phyloP scores from a whole-genome alignment of 2,113 vertebrate genomes.

The Coracopsis vasa region DNA sequence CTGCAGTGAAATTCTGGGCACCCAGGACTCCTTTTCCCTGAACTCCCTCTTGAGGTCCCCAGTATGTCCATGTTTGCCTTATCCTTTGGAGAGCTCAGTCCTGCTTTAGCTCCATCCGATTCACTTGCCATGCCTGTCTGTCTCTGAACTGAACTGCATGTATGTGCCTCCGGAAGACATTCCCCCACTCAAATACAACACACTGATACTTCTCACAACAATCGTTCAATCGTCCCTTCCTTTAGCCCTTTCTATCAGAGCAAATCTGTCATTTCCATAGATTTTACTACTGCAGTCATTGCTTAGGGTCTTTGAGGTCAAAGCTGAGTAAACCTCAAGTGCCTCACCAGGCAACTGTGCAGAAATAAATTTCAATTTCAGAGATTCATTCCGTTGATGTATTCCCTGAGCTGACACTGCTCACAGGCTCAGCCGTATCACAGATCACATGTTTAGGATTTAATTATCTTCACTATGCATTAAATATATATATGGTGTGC shows the following conservation, averaged over 20 bases:
- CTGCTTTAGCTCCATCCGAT: neutral
- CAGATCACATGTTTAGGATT: neutral
- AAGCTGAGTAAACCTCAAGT: neutral
- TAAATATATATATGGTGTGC: neutral
- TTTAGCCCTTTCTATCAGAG: neutral
- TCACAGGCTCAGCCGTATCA: neutral
- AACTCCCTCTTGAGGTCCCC: neutral
- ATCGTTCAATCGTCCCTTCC: neutral
- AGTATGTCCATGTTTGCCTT: neutral
- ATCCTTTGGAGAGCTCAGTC: neutral
- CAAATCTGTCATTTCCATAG: neutral
- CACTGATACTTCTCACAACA: neutral
- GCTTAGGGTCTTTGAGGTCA: neutral
- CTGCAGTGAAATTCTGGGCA: neutral
- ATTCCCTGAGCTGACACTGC: neutral
- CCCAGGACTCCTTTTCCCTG: neutral
- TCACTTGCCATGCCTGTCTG: neutral
- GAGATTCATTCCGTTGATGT: neutral
- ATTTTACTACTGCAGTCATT: neutral
- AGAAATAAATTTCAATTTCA: conserved; percentile 18
- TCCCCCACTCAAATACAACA: neutral
- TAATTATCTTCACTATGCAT: neutral
- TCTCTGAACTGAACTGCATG: neutral
- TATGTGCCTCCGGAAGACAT: neutral
- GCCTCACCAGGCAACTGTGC: neutral